Conservation (phyloP, 2,888 invertebrate species). For the Lochmaea crataegi region DNA sequence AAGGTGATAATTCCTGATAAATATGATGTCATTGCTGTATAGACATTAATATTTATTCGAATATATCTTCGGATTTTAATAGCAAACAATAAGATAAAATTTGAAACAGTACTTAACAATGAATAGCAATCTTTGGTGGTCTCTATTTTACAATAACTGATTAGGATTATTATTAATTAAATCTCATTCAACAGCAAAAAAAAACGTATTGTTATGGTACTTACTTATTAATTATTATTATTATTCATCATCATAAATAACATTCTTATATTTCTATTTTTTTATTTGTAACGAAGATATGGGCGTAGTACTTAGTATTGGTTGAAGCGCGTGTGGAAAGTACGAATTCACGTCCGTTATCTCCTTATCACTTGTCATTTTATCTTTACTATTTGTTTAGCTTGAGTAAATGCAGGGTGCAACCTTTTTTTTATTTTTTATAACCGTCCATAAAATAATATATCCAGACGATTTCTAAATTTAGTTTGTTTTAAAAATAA, state of each 20-base stretch:
- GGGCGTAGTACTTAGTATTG: conserved; percentile 5
- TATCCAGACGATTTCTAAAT: not conserved
- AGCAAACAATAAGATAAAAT: not conserved
- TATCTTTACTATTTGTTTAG: conserved; percentile 16
- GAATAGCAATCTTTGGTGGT: not conserved
- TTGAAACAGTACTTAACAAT: not conserved
- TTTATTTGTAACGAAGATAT: not conserved
- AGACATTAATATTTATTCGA: not conserved
- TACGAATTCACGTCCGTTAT: conserved; percentile 1
- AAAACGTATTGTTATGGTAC: not conserved
- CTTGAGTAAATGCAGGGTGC: conserved; percentile 9
- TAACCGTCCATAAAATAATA: not conserved
- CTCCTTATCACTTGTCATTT: conserved; percentile 9
- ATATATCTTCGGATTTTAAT: not conserved
- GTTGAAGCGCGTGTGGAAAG: not conserved
- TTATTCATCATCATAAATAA: not conserved
- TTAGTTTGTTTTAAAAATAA: not conserved
- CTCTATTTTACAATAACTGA: not conserved
- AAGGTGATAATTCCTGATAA: no score
- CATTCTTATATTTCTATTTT: not conserved
- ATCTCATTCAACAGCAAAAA: not conserved
- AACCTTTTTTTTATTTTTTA: not conserved
- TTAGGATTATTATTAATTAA: conserved; percentile 1
- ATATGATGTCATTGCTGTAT: no score
- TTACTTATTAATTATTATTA: not conserved